Conservation (phyloP, 2,888 invertebrate species). For the Glyphotaelius pellucidus region DNA sequence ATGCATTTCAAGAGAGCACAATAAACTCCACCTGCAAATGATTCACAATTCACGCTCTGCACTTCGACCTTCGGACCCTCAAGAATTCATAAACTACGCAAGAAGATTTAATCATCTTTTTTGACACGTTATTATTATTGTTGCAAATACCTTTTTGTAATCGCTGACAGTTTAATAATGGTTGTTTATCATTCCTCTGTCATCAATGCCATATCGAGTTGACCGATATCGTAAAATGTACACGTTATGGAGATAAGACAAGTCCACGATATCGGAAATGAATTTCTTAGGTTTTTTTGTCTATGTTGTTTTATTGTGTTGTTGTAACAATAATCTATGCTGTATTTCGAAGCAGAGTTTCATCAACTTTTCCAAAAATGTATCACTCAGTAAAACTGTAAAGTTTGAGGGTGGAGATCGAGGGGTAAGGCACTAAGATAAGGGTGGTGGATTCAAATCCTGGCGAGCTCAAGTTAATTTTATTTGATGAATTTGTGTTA, state of each 20-base stretch:
- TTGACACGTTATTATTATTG: neutral
- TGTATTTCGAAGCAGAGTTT: neutral
- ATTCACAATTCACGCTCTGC: neutral
- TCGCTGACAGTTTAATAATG: neutral
- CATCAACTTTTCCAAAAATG: neutral
- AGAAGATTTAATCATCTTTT: neutral
- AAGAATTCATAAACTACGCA: neutral
- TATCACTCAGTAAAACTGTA: too few relatives aligned
- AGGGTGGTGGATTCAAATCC: too few relatives aligned
- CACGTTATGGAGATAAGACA: neutral
- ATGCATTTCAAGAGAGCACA: too few relatives aligned
- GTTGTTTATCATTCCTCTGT: neutral
- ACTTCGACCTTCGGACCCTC: neutral
- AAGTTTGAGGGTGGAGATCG: too few relatives aligned
- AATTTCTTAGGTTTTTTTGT: neutral
- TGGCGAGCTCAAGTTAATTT: too few relatives aligned
- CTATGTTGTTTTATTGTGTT: neutral
- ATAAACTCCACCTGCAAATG: neutral
- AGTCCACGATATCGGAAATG: neutral
- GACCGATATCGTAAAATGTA: neutral
- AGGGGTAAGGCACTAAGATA: too few relatives aligned
- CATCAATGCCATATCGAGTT: neutral
- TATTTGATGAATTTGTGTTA: too few relatives aligned
- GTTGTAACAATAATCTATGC: neutral
- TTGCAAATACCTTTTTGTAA: neutral